Conservation (phyloP, 2,113 vertebrate species). For the Lethenteron reissneri region DNA sequence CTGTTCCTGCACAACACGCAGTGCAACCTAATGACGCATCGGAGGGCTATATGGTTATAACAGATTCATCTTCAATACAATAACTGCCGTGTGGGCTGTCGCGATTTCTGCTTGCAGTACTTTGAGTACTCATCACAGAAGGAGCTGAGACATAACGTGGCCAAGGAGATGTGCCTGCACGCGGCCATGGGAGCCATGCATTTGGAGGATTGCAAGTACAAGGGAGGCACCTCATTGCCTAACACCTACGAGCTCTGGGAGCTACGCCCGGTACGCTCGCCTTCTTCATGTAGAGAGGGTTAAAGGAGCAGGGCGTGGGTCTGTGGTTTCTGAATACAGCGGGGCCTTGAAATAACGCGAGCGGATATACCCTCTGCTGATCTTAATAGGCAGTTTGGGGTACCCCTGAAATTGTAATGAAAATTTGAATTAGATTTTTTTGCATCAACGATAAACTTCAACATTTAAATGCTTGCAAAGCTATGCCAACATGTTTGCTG, state of each 20-base stretch:
- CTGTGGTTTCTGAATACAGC: too few relatives aligned
- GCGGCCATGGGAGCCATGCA: conserved; percentile 19
- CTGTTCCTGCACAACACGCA: too few relatives aligned
- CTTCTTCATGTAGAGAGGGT: not conserved
- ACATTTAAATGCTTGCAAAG: not conserved
- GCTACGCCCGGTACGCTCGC: not conserved
- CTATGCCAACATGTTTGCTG: not conserved
- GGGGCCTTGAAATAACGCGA: too few relatives aligned
- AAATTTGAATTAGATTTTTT: not conserved
- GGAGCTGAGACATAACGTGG: conserved; percentile 76
- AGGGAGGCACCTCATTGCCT: conserved; percentile 12
- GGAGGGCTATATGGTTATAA: too few relatives aligned
- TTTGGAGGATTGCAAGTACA: conserved; percentile 37
- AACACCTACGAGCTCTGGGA: not conserved
- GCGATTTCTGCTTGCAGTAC: conserved; percentile 28
- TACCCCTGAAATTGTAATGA: not conserved
- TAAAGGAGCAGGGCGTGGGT: too few relatives aligned
- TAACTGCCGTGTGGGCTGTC: too few relatives aligned
- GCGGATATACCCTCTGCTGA: too few relatives aligned
- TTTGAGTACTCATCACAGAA: conserved; percentile 58
- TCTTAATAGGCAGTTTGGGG: too few relatives aligned
- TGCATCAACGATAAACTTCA: not conserved
- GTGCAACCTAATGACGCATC: too few relatives aligned
- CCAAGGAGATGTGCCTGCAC: conserved; percentile 60
- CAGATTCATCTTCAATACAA: too few relatives aligned